A percentile compares a stretch with the other conserved stretches of the same genome.
phyloP scores from a whole-genome alignment of 1,140 invertebrate genomes.

The Drosophila lacteicornis region DNA sequence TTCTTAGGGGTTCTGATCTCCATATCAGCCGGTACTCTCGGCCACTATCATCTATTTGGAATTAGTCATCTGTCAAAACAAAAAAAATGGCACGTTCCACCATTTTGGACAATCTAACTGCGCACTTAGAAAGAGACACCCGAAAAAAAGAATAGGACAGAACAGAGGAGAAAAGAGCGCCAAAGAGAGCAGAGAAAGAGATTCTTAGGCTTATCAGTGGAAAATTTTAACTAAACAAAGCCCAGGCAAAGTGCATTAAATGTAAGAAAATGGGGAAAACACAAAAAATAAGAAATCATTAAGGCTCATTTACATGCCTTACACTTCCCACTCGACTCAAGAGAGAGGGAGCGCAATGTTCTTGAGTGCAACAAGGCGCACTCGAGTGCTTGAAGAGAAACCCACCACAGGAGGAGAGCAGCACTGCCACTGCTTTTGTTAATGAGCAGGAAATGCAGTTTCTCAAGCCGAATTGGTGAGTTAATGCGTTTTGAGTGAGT shows the following conservation, averaged over 20 bases:
- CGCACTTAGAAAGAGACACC: constrained; percentile 57
- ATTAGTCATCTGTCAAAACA: constrained; percentile 42
- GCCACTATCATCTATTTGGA: constrained; percentile 23
- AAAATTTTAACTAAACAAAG: constrained; percentile 32
- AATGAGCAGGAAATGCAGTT: constrained; percentile 79
- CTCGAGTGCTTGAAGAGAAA: constrained; percentile 19
- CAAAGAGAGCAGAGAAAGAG: constrained; percentile 3
- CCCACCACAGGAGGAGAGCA: constrained; percentile 59
- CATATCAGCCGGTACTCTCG: neutral
- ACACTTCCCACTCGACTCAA: constrained; percentile 11
- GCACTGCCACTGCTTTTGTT: constrained; percentile 18
- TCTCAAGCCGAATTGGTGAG: constrained; percentile 36
- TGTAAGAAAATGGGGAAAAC: constrained; percentile 17
- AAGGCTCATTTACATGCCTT: constrained; percentile 70
- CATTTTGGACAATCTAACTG: constrained; percentile 71
- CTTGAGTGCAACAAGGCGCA: constrained; percentile 37
- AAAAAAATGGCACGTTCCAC: constrained; percentile 49
- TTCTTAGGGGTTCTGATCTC: constrained; percentile 11
- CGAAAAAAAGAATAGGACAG: constrained; percentile 7
- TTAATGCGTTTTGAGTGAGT: constrained; percentile 33
- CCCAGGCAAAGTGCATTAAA: constrained; percentile 47
- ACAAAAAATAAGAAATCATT: constrained; percentile 35
- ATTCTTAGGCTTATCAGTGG: constrained; percentile 19
- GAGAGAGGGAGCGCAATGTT: constrained; percentile 42
- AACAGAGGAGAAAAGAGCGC: neutral